Percentiles rank a stretch among this genome's conserved stretches.
phyloP scores from a whole-genome alignment of 2,888 invertebrate genomes.

The Andrena dorsata region DNA sequence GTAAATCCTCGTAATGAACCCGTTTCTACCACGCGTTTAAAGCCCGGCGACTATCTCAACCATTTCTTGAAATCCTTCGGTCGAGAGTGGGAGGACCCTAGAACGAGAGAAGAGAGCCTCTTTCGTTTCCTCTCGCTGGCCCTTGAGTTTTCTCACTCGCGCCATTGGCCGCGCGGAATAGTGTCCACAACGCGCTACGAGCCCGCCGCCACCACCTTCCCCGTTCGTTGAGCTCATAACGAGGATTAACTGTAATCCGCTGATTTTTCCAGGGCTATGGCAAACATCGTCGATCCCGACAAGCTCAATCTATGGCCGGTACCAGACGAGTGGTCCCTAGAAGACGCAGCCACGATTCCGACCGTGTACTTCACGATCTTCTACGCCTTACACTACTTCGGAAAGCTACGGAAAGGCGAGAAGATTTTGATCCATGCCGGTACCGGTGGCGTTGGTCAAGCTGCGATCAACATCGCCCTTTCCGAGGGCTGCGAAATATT shows the following conservation, averaged over 20 bases:
- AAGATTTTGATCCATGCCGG: conserved; percentile 85
- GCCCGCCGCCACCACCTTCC: no score
- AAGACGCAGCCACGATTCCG: conserved; percentile 89
- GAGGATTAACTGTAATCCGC: neutral
- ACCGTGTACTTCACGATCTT: conserved; percentile 88
- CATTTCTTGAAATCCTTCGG: no score
- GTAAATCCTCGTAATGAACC: no score
- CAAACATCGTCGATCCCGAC: conserved; percentile 17
- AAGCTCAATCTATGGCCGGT: conserved; percentile 85
- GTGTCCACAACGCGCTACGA: no score
- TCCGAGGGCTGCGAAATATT: conserved; percentile 87
- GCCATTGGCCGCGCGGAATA: no score
- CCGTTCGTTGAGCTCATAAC: no score
- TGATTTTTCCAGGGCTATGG: conserved; percentile 32
- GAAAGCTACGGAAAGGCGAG: conserved; percentile 85
- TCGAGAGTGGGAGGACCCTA: no score
- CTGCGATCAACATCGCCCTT: conserved; percentile 88
- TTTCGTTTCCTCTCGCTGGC: no score
- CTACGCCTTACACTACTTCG: conserved; percentile 87
- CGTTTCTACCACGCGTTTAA: no score
- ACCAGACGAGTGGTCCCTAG: conserved; percentile 87
- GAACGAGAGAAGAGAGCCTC: no score
- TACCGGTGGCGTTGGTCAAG: conserved; percentile 89
- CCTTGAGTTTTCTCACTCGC: no score
- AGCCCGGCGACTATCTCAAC: no score